These are phyloP conservation scores for Stenotaenia linearis DNA, from an alignment of 2,888 invertebrate species.

Conservation along the genomic window DNA sequence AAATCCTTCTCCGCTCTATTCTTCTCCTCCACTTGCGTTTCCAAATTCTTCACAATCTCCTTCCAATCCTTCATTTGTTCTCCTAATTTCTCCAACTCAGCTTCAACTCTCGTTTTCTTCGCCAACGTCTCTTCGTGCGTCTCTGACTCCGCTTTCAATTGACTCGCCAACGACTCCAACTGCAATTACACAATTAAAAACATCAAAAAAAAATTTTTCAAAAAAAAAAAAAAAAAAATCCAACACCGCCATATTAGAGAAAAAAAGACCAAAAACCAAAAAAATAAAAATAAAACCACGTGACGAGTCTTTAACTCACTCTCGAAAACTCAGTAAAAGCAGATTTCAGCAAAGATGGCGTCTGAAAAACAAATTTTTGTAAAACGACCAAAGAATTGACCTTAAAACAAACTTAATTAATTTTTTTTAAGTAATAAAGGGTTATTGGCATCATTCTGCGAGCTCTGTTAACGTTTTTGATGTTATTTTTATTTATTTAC, in stretches of 20 bases:
- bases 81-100: conserved; percentile 66
- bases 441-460: neutral
- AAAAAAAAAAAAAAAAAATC: too few species aligned
- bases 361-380: neutral
- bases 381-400: neutral
- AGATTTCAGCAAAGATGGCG: neutral
- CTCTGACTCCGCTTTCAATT: conserved; percentile 28
- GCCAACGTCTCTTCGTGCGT: conserved; percentile 41
- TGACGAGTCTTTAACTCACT: neutral
- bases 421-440: neutral
- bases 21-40: conserved; percentile 66
- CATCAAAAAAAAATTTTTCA: too few species aligned
- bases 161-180: conserved; percentile 33
- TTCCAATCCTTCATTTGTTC: conserved; percentile 68
- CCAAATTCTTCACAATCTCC: conserved; percentile 71
- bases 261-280: too few species aligned
- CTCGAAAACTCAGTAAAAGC: neutral
- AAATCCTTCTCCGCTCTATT: conserved; percentile 56
- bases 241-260: too few species aligned
- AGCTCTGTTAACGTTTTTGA: neutral
- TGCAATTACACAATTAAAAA: conserved; percentile 15
- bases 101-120: conserved; percentile 61
- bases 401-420: neutral
- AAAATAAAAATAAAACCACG: neutral
- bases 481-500: neutral